Conservation (phyloP, 2,797 vertebrate genomes). For the Xenopus petersii region DNA sequence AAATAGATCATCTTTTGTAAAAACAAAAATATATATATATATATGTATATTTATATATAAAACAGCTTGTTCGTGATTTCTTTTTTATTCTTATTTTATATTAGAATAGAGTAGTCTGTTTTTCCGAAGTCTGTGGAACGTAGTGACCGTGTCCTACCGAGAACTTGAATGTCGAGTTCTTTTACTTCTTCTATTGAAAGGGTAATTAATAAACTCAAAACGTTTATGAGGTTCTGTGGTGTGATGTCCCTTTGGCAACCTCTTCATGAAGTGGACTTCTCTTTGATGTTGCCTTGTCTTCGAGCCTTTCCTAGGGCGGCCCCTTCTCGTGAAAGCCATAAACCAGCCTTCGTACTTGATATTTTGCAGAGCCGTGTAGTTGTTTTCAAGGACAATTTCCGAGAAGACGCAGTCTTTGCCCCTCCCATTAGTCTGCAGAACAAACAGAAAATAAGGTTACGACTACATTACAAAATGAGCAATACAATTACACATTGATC, state of each 20-base stretch:
- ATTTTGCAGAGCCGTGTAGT: slow-evolving; percentile 95
- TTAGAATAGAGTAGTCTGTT: slow-evolving; percentile 41
- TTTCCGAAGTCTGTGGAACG: slow-evolving; percentile 41
- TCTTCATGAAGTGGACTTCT: slow-evolving; percentile 98
- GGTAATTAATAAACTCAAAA: slow-evolving; percentile 96
- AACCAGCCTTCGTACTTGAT: slow-evolving; percentile 94
- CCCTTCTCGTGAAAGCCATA: slow-evolving; percentile 96
- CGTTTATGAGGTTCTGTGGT: slow-evolving; percentile 86
- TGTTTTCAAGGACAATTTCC: slow-evolving; percentile 96
- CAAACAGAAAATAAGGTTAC: background rate
- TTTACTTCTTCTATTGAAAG: slow-evolving; percentile 93
- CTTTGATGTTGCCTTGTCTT: slow-evolving; percentile 95
- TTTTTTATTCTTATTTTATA: slow-evolving; percentile 53
- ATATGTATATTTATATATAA: slow-evolving; percentile 51
- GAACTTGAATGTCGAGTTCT: slow-evolving; percentile 85
- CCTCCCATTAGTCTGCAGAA: slow-evolving; percentile 82
- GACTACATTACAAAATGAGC: too few relatives aligned
- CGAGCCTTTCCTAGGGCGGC: slow-evolving; percentile 90
- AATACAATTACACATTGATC: too few relatives aligned
- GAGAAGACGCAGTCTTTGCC: slow-evolving; percentile 96
- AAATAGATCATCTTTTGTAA: slow-evolving; percentile 85
- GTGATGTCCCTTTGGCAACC: slow-evolving; percentile 89
- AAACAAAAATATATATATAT: slow-evolving; percentile 64
- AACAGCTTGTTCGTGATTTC: slow-evolving; percentile 70
- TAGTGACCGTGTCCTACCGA: slow-evolving; percentile 60